Evolutionary conservation across 2,888 invertebrate species (phyloP).

Genomic region (Cephus sareptanus): DNA sequence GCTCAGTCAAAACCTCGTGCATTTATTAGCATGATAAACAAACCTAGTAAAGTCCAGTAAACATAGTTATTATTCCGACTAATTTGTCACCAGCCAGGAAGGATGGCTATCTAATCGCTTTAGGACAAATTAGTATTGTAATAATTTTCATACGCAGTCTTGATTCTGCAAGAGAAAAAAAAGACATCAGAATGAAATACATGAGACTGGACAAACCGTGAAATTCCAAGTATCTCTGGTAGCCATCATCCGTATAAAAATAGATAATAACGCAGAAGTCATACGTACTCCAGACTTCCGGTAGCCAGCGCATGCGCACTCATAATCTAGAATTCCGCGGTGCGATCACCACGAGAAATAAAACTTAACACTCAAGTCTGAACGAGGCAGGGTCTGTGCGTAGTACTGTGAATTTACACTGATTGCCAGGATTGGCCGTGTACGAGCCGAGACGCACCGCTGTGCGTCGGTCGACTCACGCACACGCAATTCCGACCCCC

Average conservation of each 20-base stretch:
- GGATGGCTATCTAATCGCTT: neutral
- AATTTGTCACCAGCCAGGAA: neutral
- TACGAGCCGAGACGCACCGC: neutral
- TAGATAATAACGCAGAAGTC: neutral
- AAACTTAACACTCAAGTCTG: neutral
- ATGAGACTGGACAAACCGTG: neutral
- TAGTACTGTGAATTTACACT: neutral
- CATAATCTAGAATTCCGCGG: neutral
- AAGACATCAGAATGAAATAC: neutral
- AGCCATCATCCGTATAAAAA: neutral
- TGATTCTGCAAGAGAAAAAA: neutral
- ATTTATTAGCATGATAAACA: neutral
- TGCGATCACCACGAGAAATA: neutral
- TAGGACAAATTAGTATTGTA: neutral
- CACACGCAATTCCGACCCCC: conserved; percentile 22
- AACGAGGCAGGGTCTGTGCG: neutral
- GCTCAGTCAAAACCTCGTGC: neutral
- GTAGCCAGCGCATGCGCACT: neutral
- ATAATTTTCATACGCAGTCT: neutral
- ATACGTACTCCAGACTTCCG: neutral
- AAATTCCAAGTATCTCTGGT: neutral
- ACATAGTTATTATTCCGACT: neutral
- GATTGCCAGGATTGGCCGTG: neutral
- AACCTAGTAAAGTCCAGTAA: neutral
- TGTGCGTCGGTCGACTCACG: neutral